A percentile compares a stretch with the other conserved stretches of the same genome.
phyloP scores from a whole-genome alignment of 2,888 invertebrate genomes.

The Neuroscelio doddi region DNA sequence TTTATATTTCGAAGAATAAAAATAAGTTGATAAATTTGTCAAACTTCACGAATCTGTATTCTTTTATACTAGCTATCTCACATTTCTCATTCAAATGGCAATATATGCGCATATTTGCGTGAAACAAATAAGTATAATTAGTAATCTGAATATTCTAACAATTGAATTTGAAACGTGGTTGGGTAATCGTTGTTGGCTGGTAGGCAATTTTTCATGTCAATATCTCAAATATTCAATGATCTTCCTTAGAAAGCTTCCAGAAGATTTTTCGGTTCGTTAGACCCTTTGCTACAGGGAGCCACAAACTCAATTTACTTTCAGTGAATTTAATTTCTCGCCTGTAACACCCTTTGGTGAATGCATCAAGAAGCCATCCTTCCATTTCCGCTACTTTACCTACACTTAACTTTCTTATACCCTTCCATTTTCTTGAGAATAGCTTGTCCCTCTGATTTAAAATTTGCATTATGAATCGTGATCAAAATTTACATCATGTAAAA shows the following conservation, averaged over 20 bases:
- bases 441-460: constrained; percentile 33
- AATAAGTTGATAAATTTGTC: constrained; percentile 48
- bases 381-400: constrained; percentile 39
- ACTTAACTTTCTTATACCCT: constrained; percentile 16
- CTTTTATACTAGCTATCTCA: background rate
- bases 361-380: constrained; percentile 39
- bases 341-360: constrained; percentile 47
- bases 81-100: constrained; percentile 10
- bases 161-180: background rate
- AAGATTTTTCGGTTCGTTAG: constrained; percentile 67
- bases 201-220: constrained; percentile 15
- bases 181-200: background rate
- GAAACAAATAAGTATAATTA: no score
- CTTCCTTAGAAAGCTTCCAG: constrained; percentile 29
- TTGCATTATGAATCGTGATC: constrained; percentile 39
- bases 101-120: no score
- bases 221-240: constrained; percentile 38
- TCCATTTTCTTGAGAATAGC: constrained; percentile 7
- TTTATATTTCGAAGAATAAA: constrained; percentile 37
- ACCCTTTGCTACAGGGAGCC: constrained; percentile 55
- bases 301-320: constrained; percentile 66
- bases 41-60: constrained; percentile 1
- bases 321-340: constrained; percentile 67
- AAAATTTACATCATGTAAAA: constrained; percentile 33
- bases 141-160: background rate